Base-by-base conservation (phyloP, 2,888 invertebrate species). In the Automeris io region DNA sequence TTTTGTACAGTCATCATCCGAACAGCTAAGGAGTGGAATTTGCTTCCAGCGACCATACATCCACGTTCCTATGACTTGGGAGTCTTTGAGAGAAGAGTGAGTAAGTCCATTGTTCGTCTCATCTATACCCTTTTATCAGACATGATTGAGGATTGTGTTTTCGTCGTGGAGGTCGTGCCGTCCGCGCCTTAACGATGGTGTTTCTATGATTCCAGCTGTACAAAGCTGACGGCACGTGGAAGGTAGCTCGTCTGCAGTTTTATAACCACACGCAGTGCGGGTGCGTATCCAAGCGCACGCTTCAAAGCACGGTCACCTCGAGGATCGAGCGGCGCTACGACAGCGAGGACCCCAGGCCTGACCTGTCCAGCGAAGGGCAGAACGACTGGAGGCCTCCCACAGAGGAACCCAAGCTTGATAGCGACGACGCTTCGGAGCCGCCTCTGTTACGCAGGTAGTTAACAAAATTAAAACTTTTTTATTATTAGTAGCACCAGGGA, bases 261-360 rank as follows among this genome's bases (percentile, higher is more conserved):
- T 83, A 65, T 61, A 85, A 85, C 51, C 86, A 86, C 57, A 85
- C 86, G 1, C 50, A 62, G 2, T 86, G 86, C 56, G 76, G 66
- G 1, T 86, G 86, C 56, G 72, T 85, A 5, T 63, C 75, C 1
- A 64, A 72, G 0, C 72, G 67, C 2, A 69, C 72, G 0, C 47
- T 76, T 3, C 70, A 72, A 39, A 67, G 55, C 24, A 63, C 61
- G 4, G 46, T 58, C 13, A 40, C 54, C 2, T 41, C 52, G 1
- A 54, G 56, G 9, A 45, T 51, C 2, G 65, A 60, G 32, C 51
- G 52, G 33, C 46, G 45, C 35, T 61, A 51, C 9, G 61, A 49
- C 40, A 55, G 22, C 41, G 46, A 44, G 23, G 58, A 53, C 41
- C 42, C 39, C 2, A 33, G 33, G 19, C 39, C 32, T 32, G 33